These are phyloP conservation scores for Pipistrellus nathusii DNA, from an alignment of 2,797 vertebrate genomes.

Conservation along the genomic window DNA sequence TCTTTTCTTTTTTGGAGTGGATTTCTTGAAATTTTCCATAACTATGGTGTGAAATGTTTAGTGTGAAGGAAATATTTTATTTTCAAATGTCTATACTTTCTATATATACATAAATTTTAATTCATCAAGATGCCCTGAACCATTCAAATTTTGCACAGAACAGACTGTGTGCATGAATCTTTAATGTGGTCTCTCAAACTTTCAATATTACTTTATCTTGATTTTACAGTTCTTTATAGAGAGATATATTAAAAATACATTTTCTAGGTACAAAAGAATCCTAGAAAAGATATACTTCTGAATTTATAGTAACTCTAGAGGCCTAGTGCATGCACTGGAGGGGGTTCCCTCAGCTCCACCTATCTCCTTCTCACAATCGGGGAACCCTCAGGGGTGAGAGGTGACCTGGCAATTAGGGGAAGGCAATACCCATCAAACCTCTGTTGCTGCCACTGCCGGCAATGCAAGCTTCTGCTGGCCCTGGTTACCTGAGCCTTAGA, in stretches of 20 bases:
- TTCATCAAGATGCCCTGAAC: not conserved
- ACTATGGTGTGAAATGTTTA: not conserved
- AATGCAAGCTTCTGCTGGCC: no score
- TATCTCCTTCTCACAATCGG: no score
- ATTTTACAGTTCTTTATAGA: not conserved
- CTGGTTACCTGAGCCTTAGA: no score
- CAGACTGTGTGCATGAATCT: not conserved
- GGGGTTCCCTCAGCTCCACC: no score
- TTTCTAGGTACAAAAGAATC: not conserved
- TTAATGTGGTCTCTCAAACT: conserved; percentile 20
- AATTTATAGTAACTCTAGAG: not conserved
- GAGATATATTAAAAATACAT: not conserved
- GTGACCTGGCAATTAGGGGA: no score
- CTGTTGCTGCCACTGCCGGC: no score
- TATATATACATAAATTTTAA: conserved; percentile 15
- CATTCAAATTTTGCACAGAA: conserved; percentile 16
- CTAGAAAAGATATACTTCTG: not conserved
- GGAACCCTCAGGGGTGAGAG: no score
- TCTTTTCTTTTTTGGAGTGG: not conserved
- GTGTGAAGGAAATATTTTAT: not conserved
- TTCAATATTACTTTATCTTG: not conserved
- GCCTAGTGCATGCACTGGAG: no score
- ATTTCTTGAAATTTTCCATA: conserved; percentile 7
- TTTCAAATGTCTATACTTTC: conserved; percentile 48
- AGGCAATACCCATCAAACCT: no score